Conservation (phyloP, 2,797 vertebrate genomes). For the Catamblyrhynchus diadema region DNA sequence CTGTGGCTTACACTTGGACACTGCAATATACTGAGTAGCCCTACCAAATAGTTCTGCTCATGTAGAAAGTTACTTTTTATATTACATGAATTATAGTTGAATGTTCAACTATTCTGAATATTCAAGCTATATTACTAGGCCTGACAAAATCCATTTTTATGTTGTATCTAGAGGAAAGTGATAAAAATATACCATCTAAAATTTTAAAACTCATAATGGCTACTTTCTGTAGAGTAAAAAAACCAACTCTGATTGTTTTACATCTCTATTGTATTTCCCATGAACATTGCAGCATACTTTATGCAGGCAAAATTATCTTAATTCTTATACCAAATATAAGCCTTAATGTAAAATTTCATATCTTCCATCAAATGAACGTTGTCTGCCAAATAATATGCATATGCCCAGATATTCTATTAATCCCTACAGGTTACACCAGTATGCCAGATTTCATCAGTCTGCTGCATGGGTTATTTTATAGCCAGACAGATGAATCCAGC, state of each 20-base stretch:
- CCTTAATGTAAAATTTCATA: background rate
- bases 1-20: background rate
- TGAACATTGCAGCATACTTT: background rate
- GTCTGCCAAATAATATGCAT: background rate
- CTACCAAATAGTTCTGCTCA: background rate
- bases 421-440: background rate
- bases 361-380: background rate
- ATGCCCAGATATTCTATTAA: background rate
- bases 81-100: background rate
- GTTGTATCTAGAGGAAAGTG: background rate
- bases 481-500: too few species aligned
- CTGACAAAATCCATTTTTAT: constrained; percentile 19
- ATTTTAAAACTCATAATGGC: background rate
- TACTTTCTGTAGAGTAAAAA: background rate
- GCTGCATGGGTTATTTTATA: too few species aligned
- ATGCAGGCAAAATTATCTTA: background rate
- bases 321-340: background rate
- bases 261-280: background rate
- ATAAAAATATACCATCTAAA: background rate
- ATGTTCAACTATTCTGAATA: background rate
- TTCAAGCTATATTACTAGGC: constrained; percentile 2
- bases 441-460: background rate
- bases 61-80: background rate
- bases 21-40: background rate
- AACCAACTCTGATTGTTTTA: background rate